Conservation (phyloP, 23 tunicate species). For the Aplidium turbinatum region DNA sequence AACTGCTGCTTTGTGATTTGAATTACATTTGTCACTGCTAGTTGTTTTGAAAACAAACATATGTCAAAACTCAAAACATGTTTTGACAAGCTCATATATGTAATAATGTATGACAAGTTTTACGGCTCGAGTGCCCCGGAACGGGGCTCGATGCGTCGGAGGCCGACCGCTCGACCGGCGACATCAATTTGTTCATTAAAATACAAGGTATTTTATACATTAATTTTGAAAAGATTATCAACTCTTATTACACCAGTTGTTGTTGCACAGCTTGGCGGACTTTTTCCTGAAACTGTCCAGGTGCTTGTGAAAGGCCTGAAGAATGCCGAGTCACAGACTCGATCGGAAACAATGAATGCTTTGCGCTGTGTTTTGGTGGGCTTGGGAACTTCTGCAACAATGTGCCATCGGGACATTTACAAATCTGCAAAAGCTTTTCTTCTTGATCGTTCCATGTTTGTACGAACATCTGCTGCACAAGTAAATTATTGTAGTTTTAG, state of each 20-base stretch:
- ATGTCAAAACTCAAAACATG: too few species aligned
- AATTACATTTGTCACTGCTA: too few species aligned
- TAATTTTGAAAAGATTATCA: too few species aligned
- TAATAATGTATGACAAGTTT: not conserved
- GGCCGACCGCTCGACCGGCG: too few species aligned
- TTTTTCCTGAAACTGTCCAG: conserved; percentile 76
- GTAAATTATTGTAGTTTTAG: conserved; percentile 26
- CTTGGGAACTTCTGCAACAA: conserved; percentile 79
- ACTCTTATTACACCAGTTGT: too few species aligned
- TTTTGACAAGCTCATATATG: not conserved
- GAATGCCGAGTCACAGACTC: conserved; percentile 97
- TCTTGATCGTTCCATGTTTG: conserved; percentile 75
- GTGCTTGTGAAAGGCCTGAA: conserved; percentile 77
- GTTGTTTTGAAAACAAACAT: too few species aligned
- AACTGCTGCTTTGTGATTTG: too few species aligned
- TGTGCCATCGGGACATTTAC: conserved; percentile 93
- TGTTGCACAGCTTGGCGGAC: conserved; percentile 79
- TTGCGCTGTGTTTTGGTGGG: conserved; percentile 61
- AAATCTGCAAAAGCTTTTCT: conserved; percentile 69
- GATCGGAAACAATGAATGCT: conserved; percentile 86
- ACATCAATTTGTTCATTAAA: not conserved
- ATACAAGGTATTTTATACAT: not conserved
- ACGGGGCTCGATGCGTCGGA: too few species aligned
- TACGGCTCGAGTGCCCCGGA: too few species aligned
- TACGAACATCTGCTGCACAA: conserved; percentile 86